These are phyloP conservation scores for Ellobius talpinus DNA, from an alignment of 2,113 vertebrate genomes.

Conservation along the genomic window DNA sequence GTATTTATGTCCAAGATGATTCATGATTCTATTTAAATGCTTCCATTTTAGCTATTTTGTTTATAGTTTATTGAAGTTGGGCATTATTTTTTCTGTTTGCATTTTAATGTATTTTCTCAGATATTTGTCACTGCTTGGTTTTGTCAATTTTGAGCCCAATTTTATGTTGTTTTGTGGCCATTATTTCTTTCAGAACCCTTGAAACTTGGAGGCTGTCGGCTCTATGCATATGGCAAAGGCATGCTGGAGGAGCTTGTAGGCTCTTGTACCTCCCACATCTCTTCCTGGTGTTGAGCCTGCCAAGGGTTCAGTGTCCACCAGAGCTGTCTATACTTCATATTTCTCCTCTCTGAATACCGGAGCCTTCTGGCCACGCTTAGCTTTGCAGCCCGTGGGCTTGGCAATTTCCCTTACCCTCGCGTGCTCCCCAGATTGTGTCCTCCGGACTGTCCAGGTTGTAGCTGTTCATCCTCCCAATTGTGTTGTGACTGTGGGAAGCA, in stretches of 20 bases:
- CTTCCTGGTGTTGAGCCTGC: background rate
- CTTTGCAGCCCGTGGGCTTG: background rate
- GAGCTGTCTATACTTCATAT: background rate
- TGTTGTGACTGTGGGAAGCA: too few relatives aligned
- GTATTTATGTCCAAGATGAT: background rate
- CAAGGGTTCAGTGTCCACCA: background rate
- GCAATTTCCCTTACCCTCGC: background rate
- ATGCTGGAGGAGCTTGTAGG: background rate
- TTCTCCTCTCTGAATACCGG: background rate
- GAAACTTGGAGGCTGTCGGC: background rate
- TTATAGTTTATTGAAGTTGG: background rate
- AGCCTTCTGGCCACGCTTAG: background rate
- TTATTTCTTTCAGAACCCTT: background rate
- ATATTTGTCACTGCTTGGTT: background rate
- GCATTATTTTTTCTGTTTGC: constrained; percentile 16
- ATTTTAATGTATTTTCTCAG: background rate
- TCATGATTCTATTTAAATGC: background rate
- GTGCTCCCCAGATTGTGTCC: background rate
- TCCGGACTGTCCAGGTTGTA: background rate
- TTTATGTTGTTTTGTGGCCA: constrained; percentile 1
- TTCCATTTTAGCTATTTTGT: background rate
- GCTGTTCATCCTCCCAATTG: background rate
- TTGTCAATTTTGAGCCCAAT: background rate
- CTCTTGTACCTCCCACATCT: background rate
- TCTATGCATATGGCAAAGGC: too few relatives aligned